Conservation (phyloP, 2,797 vertebrate genomes). For the Tangara arthus region DNA sequence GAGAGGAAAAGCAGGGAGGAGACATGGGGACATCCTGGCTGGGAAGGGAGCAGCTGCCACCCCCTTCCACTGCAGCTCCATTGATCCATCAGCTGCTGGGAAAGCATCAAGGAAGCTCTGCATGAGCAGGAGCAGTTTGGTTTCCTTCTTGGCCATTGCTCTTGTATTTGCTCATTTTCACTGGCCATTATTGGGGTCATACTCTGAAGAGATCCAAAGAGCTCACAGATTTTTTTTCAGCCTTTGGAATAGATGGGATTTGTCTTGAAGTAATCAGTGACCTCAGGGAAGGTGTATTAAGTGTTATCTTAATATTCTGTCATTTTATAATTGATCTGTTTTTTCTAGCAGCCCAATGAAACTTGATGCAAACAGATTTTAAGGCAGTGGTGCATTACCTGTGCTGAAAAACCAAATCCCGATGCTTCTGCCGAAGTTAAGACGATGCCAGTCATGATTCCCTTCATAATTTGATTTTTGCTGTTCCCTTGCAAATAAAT, state of each 20-base stretch:
- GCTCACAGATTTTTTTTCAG: not conserved
- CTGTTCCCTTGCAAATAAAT: not conserved
- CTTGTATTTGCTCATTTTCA: no score
- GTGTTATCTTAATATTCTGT: not conserved
- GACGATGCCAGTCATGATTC: not conserved
- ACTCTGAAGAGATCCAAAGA: not conserved
- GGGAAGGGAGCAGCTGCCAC: not conserved
- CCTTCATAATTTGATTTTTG: not conserved
- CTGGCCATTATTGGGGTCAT: fast-evolving
- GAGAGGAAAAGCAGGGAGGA: not conserved
- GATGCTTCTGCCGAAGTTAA: not conserved
- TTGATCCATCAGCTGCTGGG: not conserved
- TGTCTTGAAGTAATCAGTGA: not conserved
- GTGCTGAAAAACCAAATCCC: not conserved
- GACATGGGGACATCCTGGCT: not conserved
- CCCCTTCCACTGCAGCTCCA: not conserved
- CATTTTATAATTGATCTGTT: not conserved
- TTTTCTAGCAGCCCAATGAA: not conserved
- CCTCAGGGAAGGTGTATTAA: fast-evolving
- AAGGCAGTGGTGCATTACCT: not conserved
- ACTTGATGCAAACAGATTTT: not conserved
- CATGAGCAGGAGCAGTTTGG: no score
- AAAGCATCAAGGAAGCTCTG: not conserved
- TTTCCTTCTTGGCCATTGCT: no score
- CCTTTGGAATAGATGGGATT: not conserved